A percentile compares a stretch with the other conserved stretches of the same genome.
Evolutionary conservation across 2,113 vertebrate species (phyloP).

Genomic region (Upupa epops): DNA sequence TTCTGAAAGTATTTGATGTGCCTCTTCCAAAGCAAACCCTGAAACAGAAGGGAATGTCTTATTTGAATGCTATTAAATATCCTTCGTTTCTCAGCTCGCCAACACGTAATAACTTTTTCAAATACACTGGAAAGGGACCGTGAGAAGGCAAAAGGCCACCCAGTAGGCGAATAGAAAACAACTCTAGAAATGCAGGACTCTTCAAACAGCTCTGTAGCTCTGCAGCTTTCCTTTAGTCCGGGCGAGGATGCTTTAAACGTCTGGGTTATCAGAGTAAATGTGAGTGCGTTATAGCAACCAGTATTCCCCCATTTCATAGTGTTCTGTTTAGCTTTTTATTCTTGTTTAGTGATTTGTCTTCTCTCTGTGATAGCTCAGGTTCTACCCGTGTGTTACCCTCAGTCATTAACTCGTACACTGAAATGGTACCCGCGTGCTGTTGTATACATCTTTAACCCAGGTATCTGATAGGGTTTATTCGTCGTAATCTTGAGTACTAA

Average conservation of each 20-base stretch:
- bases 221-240: neutral
- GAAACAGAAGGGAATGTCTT: conserved; percentile 35
- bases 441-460: conserved; percentile 39
- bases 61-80: conserved; percentile 55
- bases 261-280: conserved; percentile 4
- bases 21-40: conserved; percentile 49
- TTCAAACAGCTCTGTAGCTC: neutral
- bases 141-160: neutral
- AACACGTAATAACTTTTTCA: conserved; percentile 48
- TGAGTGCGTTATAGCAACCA: neutral
- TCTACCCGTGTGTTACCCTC: neutral
- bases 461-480: neutral
- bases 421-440: neutral
- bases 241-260: neutral
- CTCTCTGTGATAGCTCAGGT: neutral
- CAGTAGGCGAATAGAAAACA: neutral
- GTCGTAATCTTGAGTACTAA: neutral
- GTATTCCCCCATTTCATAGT: neutral
- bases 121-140: neutral
- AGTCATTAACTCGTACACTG: conserved; percentile 20
- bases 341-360: neutral
- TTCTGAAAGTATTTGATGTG: conserved; percentile 50
- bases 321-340: neutral
- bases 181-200: neutral
- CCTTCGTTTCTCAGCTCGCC: conserved; percentile 17